Base-by-base conservation (phyloP, 2,113 vertebrate species). In the Ceyx melanurus region DNA sequence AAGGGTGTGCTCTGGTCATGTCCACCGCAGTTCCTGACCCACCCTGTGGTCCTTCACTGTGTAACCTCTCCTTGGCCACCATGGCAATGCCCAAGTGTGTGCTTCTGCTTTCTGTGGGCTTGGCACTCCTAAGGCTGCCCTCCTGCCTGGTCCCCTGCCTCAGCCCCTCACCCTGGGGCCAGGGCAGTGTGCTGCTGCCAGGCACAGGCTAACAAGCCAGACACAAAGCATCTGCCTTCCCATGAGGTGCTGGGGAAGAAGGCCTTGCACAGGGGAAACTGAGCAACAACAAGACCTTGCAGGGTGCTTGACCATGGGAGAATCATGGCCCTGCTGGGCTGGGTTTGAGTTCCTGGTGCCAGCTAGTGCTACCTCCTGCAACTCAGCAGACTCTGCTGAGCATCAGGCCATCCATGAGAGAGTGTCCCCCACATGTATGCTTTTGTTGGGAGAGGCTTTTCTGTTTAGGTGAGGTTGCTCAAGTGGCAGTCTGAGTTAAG, bases 251-350 rank as follows among this genome's bases (percentile, higher is more conserved):
- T 18, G 12, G 7, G 25, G 10, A 7, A 68, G 21, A 71, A 23
- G 2, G 31, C 10, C 29, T 57, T 1, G 1, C 6, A 3, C 7
- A 1, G 5, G 9, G 22, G 31, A 40, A 28, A 33, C 0, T 0
- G n/a, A 21, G 15, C 37, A 72, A n/a, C 29, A 17, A 7, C 3
- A 3, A 54, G 51, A 53, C 35, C 26, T 81, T 17, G 26, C 26
- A 31, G 15, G 50, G 15, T 10, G 2, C 62, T 45, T 1, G 5
- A 26, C 23, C 29, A 13, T n/a, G 26, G 18, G 15, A 75, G 35
- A 11, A 37, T 54, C 56, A 61, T 67, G 61, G 48, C n/a, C 26
- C 51, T 20, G 15, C 7, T n/a, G 53, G 40, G 11, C 33, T 77
- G 91, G 19, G 22, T 51, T 82, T 71, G 70, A 15, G 37, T 57